Evolutionary conservation across 2,888 invertebrate species (phyloP).

Genomic region (Ernsta delagoae): DNA sequence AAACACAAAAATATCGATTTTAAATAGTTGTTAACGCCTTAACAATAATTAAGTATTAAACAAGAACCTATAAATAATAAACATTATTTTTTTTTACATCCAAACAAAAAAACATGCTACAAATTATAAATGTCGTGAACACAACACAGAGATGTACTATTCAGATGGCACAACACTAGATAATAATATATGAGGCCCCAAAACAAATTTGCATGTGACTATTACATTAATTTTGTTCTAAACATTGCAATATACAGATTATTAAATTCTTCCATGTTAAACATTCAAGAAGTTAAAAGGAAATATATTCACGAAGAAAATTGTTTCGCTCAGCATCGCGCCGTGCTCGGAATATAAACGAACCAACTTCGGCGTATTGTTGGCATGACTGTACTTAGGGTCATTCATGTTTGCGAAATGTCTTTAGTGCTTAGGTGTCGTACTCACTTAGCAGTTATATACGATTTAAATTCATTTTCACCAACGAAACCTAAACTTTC

Average conservation of each 20-base stretch:
- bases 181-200: too few species aligned
- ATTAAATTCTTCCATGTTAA: constrained; percentile 3
- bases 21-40: too few species aligned
- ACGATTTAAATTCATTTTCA: background rate
- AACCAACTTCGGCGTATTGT: constrained; percentile 15
- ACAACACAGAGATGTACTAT: background rate
- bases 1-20: too few species aligned
- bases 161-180: background rate
- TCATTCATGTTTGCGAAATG: constrained; percentile 15
- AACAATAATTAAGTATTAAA: too few species aligned
- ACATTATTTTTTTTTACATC: too few species aligned
- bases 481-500: too few species aligned
- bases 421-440: constrained; percentile 5
- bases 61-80: too few species aligned
- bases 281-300: constrained; percentile 18
- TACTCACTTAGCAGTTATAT: background rate
- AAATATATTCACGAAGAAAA: constrained; percentile 31
- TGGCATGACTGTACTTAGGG: constrained; percentile 15
- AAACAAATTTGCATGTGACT: too few species aligned
- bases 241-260: background rate
- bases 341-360: constrained; percentile 22
- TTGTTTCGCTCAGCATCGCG: constrained; percentile 22
- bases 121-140: too few species aligned
- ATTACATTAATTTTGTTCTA: background rate
- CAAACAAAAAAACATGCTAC: too few species aligned